Evolutionary conservation across 2,888 invertebrate genomes (phyloP).

Genomic region (Euplagia quadripunctaria): DNA sequence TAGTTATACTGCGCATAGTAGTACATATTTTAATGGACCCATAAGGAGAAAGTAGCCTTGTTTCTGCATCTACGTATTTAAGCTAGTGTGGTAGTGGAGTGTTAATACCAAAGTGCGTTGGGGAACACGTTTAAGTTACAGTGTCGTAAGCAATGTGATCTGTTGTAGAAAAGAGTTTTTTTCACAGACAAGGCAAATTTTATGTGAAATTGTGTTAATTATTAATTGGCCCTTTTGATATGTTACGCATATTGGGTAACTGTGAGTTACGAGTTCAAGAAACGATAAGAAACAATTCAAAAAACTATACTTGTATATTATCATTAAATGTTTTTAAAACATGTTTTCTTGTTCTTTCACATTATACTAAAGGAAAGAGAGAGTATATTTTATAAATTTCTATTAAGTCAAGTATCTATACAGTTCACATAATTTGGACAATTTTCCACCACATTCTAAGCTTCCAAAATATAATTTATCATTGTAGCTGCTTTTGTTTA

Average conservation of each 20-base stretch:
- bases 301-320: too few relatives aligned
- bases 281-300: too few relatives aligned
- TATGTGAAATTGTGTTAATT: not conserved
- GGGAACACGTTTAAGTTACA: not conserved
- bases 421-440: not conserved
- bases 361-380: not conserved
- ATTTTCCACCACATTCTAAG: not conserved
- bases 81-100: not conserved
- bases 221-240: not conserved
- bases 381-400: not conserved
- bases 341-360: not conserved
- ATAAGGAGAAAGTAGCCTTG: not conserved
- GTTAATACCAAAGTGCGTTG: not conserved
- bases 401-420: not conserved
- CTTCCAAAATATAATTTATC: slow-evolving; percentile 4
- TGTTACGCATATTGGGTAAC: too few relatives aligned
- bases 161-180: not conserved
- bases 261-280: too few relatives aligned
- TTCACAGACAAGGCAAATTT: not conserved
- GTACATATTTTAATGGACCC: not conserved
- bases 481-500: slow-evolving; percentile 3
- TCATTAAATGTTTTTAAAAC: not conserved
- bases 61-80: not conserved
- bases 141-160: not conserved
- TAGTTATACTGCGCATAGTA: not conserved